Evolutionary conservation across 2,113 vertebrate genomes (phyloP).

Genomic region (Gopherus evgoodei): DNA sequence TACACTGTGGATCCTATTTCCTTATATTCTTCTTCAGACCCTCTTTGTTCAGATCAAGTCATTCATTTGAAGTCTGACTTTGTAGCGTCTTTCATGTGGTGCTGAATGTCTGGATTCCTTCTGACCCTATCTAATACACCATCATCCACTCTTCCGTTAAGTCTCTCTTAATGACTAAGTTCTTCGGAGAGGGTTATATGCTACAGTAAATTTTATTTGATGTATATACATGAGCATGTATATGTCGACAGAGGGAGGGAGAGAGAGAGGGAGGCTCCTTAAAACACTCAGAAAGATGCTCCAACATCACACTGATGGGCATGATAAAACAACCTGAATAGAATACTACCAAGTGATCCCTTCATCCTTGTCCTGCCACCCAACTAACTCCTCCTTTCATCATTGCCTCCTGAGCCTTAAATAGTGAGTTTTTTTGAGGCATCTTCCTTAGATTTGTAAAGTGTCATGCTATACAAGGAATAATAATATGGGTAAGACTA

Average conservation of each 20-base stretch:
- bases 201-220: not conserved
- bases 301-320: not conserved
- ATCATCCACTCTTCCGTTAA: not conserved
- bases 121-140: not conserved
- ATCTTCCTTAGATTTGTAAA: not conserved
- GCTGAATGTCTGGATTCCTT: not conserved
- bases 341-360: not conserved
- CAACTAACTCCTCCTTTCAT: not conserved
- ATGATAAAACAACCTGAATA: not conserved
- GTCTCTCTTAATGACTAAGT: not conserved
- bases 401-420: fast-evolving
- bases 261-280: not conserved
- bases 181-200: not conserved
- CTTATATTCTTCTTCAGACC: not conserved
- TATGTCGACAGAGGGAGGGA: not conserved
- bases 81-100: not conserved
- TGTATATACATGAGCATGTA: not conserved
- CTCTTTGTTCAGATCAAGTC: not conserved
- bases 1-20: too few species aligned
- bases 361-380: not conserved
- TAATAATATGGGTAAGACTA: not conserved
- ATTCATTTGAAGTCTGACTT: not conserved
- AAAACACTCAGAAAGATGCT: not conserved
- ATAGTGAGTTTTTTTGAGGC: not conserved
- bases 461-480: not conserved